phyloP scores from a whole-genome alignment of 2,797 vertebrate species.

The Picus viridis region DNA sequence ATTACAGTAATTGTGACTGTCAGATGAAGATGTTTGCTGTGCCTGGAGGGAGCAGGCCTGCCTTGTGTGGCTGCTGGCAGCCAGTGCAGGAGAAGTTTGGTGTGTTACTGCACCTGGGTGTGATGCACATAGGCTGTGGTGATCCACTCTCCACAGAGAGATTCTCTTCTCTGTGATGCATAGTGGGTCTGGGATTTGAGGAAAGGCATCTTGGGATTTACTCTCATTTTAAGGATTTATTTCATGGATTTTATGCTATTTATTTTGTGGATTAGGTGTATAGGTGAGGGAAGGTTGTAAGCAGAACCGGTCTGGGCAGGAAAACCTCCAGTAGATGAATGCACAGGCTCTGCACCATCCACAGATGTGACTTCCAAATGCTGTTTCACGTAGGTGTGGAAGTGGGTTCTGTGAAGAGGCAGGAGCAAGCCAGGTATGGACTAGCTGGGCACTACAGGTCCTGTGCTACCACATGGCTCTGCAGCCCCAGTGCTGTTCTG shows the following conservation, averaged over 20 bases:
- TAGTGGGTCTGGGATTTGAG: background rate
- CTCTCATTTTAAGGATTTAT: background rate
- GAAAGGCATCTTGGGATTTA: background rate
- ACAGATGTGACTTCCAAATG: background rate
- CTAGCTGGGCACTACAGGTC: background rate
- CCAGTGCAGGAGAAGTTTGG: background rate
- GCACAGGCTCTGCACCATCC: background rate
- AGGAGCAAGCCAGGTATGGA: background rate
- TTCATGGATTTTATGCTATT: background rate
- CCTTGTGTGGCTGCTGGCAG: background rate
- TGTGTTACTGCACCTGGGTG: background rate
- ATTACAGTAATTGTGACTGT: conserved; percentile 62
- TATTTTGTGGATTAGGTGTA: background rate
- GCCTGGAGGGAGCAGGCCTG: conserved; percentile 7
- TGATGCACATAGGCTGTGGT: background rate
- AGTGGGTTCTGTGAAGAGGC: background rate
- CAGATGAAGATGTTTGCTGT: conserved; percentile 18
- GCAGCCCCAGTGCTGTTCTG: accelerated
- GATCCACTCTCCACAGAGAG: background rate
- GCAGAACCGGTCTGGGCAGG: background rate
- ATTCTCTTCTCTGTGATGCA: accelerated
- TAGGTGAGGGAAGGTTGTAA: background rate
- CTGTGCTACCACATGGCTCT: background rate
- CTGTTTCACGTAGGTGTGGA: background rate
- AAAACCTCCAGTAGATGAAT: background rate